A percentile compares a stretch with the other conserved stretches of the same genome.
These are phyloP conservation scores for Molossus alvarezi DNA, from an alignment of 2,797 vertebrate species.

Conservation along the genomic window DNA sequence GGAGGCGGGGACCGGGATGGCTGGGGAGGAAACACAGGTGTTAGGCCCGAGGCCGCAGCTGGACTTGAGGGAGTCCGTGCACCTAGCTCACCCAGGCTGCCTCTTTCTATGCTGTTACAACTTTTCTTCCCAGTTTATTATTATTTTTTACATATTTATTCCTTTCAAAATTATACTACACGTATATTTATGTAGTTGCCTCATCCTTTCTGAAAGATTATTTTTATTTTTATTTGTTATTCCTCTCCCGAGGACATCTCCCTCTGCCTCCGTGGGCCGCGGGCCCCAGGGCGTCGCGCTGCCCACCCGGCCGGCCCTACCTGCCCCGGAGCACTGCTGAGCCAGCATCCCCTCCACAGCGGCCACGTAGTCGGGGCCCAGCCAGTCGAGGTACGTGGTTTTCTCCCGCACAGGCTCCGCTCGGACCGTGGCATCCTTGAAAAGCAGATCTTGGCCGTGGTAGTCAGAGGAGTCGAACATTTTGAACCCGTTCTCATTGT, in stretches of 20 bases:
- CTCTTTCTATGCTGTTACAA: neutral
- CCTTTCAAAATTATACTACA: neutral
- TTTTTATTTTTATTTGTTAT: neutral
- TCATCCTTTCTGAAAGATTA: neutral
- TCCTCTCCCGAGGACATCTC: too few species aligned
- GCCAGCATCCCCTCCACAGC: slow-evolving; percentile 93
- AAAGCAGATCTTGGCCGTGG: slow-evolving; percentile 94
- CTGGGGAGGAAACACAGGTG: neutral
- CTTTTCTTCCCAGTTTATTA: neutral
- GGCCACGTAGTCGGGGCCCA: slow-evolving; percentile 93
- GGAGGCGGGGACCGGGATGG: fast-evolving
- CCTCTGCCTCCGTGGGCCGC: neutral
- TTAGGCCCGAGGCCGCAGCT: neutral
- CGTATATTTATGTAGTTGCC: neutral
- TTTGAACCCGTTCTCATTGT: slow-evolving; percentile 91
- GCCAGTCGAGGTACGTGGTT: slow-evolving; percentile 94
- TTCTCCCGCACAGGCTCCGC: slow-evolving; percentile 92
- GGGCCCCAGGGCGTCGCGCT: too few species aligned
- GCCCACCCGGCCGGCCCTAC: slow-evolving; percentile 67
- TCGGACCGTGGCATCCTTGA: slow-evolving; percentile 95
- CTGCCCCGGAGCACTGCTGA: slow-evolving; percentile 87
- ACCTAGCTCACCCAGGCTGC: neutral
- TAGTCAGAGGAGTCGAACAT: slow-evolving; percentile 96
- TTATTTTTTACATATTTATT: slow-evolving; percentile 36
- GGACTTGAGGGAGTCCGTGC: neutral